Conservation (phyloP, 2,113 vertebrate species). For the Lichenostomus cassidix region DNA sequence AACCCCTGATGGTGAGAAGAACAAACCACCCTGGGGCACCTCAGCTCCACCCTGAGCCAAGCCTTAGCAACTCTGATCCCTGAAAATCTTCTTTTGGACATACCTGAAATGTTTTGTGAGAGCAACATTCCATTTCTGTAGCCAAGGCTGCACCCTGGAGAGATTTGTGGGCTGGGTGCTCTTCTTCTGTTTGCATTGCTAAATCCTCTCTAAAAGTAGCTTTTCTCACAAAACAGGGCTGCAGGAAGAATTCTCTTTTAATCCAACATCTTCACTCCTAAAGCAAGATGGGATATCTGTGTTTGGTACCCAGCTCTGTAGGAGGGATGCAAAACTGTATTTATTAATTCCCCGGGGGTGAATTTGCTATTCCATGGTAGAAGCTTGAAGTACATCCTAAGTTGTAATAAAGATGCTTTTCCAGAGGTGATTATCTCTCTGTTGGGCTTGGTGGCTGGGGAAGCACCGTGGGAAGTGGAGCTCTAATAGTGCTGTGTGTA, state of each 20-base stretch:
- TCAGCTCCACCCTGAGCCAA: background rate
- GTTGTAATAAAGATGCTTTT: background rate
- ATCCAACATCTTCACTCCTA: background rate
- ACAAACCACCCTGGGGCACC: background rate
- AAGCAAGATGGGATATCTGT: background rate
- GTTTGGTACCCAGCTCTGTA: background rate
- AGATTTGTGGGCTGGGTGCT: background rate
- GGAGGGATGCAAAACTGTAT: background rate
- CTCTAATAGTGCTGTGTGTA: background rate
- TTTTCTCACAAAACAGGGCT: background rate
- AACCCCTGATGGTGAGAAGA: background rate
- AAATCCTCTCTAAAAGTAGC: background rate
- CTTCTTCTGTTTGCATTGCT: background rate
- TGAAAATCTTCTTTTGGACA: background rate
- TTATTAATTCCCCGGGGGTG: background rate
- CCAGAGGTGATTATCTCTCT: background rate
- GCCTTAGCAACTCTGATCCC: background rate
- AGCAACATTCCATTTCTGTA: background rate
- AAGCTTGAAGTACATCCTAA: background rate
- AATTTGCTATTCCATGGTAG: background rate
- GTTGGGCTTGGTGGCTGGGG: background rate
- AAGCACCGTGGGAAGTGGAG: background rate
- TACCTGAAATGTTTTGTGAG: background rate
- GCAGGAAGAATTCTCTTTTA: background rate
- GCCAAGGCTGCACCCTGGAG: background rate